Percentiles rank a stretch among this genome's conserved stretches.
These are phyloP conservation scores for Aethina tumida DNA, from an alignment of 1,140 invertebrate species.

Conservation along the genomic window DNA sequence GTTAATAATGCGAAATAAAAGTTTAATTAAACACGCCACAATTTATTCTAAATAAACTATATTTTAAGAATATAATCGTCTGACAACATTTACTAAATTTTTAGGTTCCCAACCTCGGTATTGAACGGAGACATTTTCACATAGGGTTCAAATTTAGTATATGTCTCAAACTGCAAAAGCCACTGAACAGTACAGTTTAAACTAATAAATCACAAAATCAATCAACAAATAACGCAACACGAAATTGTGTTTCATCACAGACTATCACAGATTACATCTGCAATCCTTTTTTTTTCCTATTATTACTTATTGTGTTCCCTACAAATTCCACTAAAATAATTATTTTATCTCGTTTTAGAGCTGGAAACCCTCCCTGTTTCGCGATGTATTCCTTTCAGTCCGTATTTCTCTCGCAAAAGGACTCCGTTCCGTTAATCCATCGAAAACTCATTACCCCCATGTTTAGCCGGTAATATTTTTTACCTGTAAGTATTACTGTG, in stretches of 20 bases:
- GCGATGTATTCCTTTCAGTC: conserved; percentile 22
- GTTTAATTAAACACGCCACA: too few relatives aligned
- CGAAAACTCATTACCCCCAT: conserved; percentile 3
- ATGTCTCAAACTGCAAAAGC: too few relatives aligned
- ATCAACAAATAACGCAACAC: conserved; percentile 9
- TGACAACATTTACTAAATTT: too few relatives aligned
- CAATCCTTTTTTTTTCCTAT: conserved; percentile 23
- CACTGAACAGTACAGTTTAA: not conserved
- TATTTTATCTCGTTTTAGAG: conserved; percentile 13
- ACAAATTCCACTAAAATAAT: conserved; percentile 14
- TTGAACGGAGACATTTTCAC: too few relatives aligned
- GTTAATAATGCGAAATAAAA: too few relatives aligned
- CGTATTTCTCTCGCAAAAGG: conserved; percentile 10
- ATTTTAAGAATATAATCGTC: too few relatives aligned
- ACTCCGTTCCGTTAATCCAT: conserved; percentile 1
- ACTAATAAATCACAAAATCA: conserved; percentile 1
- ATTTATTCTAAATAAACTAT: too few relatives aligned
- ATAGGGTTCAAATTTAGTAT: too few relatives aligned
- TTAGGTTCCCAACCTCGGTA: too few relatives aligned
- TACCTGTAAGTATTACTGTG: conserved; percentile 1
- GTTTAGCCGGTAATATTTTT: conserved; percentile 1
- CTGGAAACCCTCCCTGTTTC: conserved; percentile 20
- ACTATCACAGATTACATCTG: conserved; percentile 36
- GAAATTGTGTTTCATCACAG: conserved; percentile 30
- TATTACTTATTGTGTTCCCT: conserved; percentile 14